Base-by-base conservation (phyloP, 1,140 invertebrate species). In the Calosoma granatense region DNA sequence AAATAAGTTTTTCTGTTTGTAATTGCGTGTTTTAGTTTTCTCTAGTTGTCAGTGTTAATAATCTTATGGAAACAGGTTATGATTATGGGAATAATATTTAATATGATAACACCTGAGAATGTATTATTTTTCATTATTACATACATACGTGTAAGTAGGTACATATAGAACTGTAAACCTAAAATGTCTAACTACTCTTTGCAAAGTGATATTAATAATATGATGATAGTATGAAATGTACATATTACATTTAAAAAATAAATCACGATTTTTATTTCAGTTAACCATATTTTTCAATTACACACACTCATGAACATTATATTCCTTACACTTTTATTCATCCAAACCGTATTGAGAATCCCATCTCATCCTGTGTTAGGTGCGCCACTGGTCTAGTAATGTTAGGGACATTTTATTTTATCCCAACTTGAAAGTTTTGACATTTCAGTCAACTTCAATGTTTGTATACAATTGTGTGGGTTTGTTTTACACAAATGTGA, bases 171-270 rank as follows among this genome's bases (percentile, higher is more conserved):
- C 21, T 20, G 51, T 21, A 21, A 22, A 21, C 51, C 51, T 47
- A 47, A 47, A 47, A 47, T 53, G 51, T 53, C 51, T 53, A 53
- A 21, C 51, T 53, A 22, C 19, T 21, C 51, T 53, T 20, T 53
- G 51, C 51, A 53, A 53, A 53, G 51, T 53, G 51, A 53, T 53
- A 53, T 53, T 53, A 53, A 53, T 53, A 47, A 47, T 47, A 47
- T 47, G 17, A 36, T n/a, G n/a, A 47, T 47, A 47, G 41, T 47
- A 47, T 47, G 41, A 47, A 17, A 12, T 47, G 41, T 47, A 47
- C 9, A 47, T 47, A 47, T 47, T 47, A 36, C 6, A 36, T 36
- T 36, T n/a, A n/a, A 47, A 47, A 47, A 47, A 47, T 47, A 47
- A 47, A 47, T 47, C 41, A 47, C 41, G 17, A 47, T 47, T 47